Evolutionary conservation across 1,140 invertebrate species (phyloP).

Genomic region (Holotrichia oblita): DNA sequence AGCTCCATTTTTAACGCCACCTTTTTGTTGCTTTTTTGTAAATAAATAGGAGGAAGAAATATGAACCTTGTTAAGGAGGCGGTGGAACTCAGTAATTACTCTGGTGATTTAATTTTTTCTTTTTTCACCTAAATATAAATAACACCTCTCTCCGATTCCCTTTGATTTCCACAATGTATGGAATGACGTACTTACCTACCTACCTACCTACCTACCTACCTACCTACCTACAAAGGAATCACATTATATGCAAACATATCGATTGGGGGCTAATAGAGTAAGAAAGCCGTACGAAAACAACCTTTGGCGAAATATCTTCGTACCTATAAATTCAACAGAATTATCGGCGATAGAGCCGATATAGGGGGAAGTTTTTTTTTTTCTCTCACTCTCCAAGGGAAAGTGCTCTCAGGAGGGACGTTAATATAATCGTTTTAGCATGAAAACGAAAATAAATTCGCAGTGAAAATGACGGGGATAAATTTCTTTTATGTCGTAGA

Average conservation of each 20-base stretch:
- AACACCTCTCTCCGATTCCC: background rate
- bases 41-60: background rate
- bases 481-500: slow-evolving; percentile 31
- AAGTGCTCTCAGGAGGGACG: slow-evolving; percentile 9
- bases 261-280: no score
- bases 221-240: no score
- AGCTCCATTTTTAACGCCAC: background rate
- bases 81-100: background rate
- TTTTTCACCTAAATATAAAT: background rate
- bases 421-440: slow-evolving; percentile 18
- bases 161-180: background rate
- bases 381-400: no score
- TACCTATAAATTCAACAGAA: slow-evolving; percentile 12
- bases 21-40: background rate
- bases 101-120: background rate
- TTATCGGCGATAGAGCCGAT: background rate
- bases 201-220: no score
- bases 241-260: no score
- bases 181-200: background rate
- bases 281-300: background rate
- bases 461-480: slow-evolving; percentile 6
- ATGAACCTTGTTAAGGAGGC: background rate
- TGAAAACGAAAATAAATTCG: slow-evolving; percentile 9
- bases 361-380: slow-evolving; percentile 5
- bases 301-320: slow-evolving; percentile 6